Conservation (phyloP, 1,140 invertebrate species). For the Acromyrmex charruanus region DNA sequence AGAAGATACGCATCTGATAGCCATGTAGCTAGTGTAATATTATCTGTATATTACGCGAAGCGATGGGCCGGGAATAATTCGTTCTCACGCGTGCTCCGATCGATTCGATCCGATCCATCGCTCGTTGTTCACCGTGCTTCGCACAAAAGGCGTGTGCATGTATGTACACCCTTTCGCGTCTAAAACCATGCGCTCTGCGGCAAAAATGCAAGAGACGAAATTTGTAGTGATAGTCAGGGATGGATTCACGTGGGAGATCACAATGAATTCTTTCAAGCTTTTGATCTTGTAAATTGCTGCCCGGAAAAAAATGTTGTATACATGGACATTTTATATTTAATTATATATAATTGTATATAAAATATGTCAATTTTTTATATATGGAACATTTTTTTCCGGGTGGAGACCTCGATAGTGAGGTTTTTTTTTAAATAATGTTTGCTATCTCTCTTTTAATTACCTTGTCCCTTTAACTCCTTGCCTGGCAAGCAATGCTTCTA, state of each 20-base stretch:
- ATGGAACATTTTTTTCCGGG: too few species aligned
- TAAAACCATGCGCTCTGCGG: neutral
- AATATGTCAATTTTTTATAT: too few species aligned
- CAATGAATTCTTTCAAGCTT: neutral
- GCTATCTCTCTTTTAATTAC: neutral
- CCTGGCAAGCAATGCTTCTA: too few species aligned
- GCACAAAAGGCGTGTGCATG: constrained; percentile 11
- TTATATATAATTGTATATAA: too few species aligned
- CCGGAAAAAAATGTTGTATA: too few species aligned
- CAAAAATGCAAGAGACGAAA: constrained; percentile 10
- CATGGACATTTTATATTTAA: too few species aligned
- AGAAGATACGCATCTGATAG: constrained; percentile 63
- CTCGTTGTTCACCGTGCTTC: constrained; percentile 37
- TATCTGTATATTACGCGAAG: constrained; percentile 74
- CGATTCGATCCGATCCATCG: constrained; percentile 44
- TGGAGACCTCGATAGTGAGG: too few species aligned
- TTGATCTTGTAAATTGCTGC: neutral
- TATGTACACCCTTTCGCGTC: neutral
- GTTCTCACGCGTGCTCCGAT: constrained; percentile 55
- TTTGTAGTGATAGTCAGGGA: constrained; percentile 7
- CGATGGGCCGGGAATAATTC: constrained; percentile 62
- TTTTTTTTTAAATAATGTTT: neutral
- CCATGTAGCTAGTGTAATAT: constrained; percentile 74
- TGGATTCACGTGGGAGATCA: neutral
- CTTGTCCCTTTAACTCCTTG: too few species aligned